Evolutionary conservation across 1,140 invertebrate genomes (phyloP).

Genomic region (Drosophila trapezifrons): DNA sequence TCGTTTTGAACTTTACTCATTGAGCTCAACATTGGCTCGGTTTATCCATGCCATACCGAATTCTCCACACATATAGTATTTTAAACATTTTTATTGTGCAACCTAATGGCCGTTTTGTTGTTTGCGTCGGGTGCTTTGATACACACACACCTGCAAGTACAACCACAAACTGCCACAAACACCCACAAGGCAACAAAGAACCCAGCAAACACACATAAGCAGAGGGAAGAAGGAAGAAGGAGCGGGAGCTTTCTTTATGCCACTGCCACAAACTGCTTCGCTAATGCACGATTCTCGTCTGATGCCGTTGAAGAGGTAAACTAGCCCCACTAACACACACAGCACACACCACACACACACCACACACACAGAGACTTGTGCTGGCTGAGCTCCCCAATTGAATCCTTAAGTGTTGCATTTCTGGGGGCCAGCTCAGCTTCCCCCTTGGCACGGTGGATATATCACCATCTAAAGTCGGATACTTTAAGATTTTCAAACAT

Average conservation of each 20-base stretch:
- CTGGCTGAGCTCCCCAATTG: conserved; percentile 64
- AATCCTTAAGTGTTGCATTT: conserved; percentile 69
- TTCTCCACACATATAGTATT: conserved; percentile 60
- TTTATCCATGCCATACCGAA: conserved; percentile 44
- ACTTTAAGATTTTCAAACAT: conserved; percentile 79
- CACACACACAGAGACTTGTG: conserved; percentile 4
- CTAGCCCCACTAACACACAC: conserved; percentile 60
- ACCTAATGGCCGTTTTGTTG: conserved; percentile 75
- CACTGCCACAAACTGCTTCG: conserved; percentile 70
- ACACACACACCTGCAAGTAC: conserved; percentile 2
- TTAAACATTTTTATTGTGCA: conserved; percentile 79
- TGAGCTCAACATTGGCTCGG: conserved; percentile 29
- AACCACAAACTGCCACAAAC: not conserved
- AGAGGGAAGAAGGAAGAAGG: not conserved
- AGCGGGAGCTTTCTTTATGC: conserved; percentile 59
- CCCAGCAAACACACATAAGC: not conserved
- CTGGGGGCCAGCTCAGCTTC: not conserved
- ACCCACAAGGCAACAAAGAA: conserved; percentile 11
- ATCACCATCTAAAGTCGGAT: conserved; percentile 57
- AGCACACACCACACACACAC: not conserved
- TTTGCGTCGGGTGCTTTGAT: conserved; percentile 47
- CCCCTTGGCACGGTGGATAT: not conserved
- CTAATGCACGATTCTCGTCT: conserved; percentile 72
- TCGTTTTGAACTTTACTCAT: not conserved
- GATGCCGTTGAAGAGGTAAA: conserved; percentile 69